A percentile compares a stretch with the other conserved stretches of the same genome.
phyloP scores from a whole-genome alignment of 2,888 invertebrate genomes.

The Urechis unicinctus region DNA sequence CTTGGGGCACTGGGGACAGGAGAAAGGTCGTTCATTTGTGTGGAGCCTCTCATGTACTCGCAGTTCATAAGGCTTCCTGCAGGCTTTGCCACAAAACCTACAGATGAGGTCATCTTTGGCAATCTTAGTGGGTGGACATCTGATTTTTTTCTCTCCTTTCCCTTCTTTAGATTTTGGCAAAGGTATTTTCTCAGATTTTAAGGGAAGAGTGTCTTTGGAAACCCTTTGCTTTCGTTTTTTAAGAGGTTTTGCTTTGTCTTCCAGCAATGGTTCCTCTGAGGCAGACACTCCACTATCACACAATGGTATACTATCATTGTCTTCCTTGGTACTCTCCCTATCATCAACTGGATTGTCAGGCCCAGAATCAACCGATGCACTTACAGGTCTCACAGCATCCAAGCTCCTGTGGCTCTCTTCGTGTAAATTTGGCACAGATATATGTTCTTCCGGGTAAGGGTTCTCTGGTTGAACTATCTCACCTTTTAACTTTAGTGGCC shows the following conservation, averaged over 20 bases:
- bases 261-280: neutral
- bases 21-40: constrained; percentile 16
- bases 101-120: constrained; percentile 7
- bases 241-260: neutral
- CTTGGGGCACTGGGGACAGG: constrained; percentile 14
- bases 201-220: too few relatives aligned
- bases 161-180: too few relatives aligned
- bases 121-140: neutral
- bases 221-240: too few relatives aligned
- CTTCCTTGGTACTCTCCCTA: neutral
- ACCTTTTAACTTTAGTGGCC: too few relatives aligned
- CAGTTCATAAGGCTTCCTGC: constrained; percentile 16
- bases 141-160: neutral
- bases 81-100: constrained; percentile 13
- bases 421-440: too few relatives aligned
- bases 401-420: neutral
- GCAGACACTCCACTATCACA: too few relatives aligned
- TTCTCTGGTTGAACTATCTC: too few relatives aligned
- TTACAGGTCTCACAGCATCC: neutral
- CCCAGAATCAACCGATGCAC: neutral
- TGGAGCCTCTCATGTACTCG: constrained; percentile 20
- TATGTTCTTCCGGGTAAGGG: too few relatives aligned
- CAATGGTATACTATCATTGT: too few relatives aligned
- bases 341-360: neutral
- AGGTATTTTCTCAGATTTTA: too few relatives aligned